Conservation (phyloP, 2,888 invertebrate genomes). For the Tiliacea aurago region DNA sequence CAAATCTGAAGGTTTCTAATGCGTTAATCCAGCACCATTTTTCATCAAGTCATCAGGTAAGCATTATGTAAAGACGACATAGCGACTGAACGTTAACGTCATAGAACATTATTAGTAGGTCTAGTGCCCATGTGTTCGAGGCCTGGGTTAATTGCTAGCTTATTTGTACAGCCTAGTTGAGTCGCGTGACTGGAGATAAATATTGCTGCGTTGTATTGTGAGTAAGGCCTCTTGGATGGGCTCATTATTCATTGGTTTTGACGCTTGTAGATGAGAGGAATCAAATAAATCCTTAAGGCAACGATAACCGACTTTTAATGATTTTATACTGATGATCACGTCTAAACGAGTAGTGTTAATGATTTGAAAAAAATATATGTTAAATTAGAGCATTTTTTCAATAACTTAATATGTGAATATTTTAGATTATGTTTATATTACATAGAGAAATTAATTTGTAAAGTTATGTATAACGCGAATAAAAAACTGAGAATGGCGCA, state of each 20-base stretch:
- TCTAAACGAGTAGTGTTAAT: no score
- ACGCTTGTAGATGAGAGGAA: conserved; percentile 1
- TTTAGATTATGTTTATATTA: no score
- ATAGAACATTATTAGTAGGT: conserved; percentile 22
- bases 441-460: no score
- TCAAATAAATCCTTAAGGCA: neutral
- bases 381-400: no score
- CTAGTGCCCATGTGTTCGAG: conserved; percentile 19
- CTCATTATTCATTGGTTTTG: conserved; percentile 4
- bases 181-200: conserved; percentile 43
- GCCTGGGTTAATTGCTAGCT: conserved; percentile 43
- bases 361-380: no score
- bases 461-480: no score
- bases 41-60: conserved; percentile 3
- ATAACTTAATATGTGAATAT: no score
- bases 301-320: no score
- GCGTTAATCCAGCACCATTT: neutral
- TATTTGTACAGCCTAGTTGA: conserved; percentile 39
- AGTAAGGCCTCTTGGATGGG: conserved; percentile 1
- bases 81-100: conserved; percentile 3
- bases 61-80: conserved; percentile 15
- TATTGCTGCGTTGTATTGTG: neutral
- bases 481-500: no score
- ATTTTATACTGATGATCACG: no score
- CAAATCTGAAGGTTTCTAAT: neutral